Conservation (phyloP, 1,140 invertebrate genomes). For the Dendrolimus kikuchii region DNA sequence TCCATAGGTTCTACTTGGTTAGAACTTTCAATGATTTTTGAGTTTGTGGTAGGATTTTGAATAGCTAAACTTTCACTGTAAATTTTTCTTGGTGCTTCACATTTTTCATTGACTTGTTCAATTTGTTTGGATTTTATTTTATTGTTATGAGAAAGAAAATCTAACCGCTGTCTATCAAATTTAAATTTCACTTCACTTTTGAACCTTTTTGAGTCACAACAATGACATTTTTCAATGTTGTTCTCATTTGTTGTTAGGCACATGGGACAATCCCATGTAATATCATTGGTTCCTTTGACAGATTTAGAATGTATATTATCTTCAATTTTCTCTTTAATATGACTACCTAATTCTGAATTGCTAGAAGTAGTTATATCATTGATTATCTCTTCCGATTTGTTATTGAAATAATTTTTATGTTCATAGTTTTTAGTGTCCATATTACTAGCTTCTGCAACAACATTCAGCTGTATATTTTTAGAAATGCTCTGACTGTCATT, state of each 20-base stretch:
- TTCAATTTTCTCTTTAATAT: slow-evolving; percentile 10
- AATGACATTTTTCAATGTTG: slow-evolving; percentile 23
- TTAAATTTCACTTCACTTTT: too few relatives aligned
- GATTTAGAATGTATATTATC: slow-evolving; percentile 1
- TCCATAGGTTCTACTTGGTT: too few relatives aligned
- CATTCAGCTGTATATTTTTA: not conserved
- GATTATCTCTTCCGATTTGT: too few relatives aligned
- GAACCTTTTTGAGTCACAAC: slow-evolving; percentile 17
- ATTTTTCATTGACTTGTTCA: too few relatives aligned
- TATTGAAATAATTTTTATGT: slow-evolving; percentile 1
- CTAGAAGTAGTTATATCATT: slow-evolving; percentile 1
- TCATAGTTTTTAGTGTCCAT: not conserved
- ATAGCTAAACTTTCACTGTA: too few relatives aligned
- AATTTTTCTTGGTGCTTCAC: too few relatives aligned
- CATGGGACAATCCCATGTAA: slow-evolving; percentile 33
- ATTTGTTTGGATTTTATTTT: too few relatives aligned
- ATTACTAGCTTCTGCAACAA: not conserved
- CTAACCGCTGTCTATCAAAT: too few relatives aligned
- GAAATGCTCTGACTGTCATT: slow-evolving; percentile 1
- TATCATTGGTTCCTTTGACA: not conserved
- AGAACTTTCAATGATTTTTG: too few relatives aligned
- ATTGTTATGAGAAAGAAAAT: too few relatives aligned
- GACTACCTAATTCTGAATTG: slow-evolving; percentile 3
- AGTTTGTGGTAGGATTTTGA: too few relatives aligned
- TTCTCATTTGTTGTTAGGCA: slow-evolving; percentile 29